Conservation (phyloP, 2,113 vertebrate genomes). For the Coptodon bakossiorum region DNA sequence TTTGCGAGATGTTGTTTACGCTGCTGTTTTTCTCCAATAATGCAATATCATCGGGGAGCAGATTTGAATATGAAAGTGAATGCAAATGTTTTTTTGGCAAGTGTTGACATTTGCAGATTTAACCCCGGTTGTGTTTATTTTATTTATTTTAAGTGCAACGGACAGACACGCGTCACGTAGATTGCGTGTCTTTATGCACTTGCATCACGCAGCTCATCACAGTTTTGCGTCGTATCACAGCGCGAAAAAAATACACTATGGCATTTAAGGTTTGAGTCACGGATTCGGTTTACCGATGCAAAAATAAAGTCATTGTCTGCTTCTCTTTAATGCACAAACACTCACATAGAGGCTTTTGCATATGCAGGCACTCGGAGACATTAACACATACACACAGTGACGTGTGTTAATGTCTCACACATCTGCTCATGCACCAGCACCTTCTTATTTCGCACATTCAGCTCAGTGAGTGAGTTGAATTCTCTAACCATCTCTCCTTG, state of each 20-base stretch:
- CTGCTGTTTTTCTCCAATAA: background rate
- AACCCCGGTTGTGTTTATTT: slow-evolving; percentile 31
- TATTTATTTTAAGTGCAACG: background rate
- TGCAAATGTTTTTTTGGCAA: slow-evolving; percentile 19
- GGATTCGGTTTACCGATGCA: background rate
- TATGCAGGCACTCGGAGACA: background rate
- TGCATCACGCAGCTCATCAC: background rate
- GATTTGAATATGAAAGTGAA: slow-evolving; percentile 47
- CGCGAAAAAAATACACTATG: background rate
- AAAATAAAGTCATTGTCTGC: background rate
- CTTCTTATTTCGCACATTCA: slow-evolving; percentile 21
- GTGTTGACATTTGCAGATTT: slow-evolving; percentile 33
- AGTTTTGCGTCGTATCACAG: background rate
- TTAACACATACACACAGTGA: background rate
- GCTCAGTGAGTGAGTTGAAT: slow-evolving; percentile 9
- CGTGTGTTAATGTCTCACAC: background rate
- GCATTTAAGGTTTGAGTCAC: background rate
- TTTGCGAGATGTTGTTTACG: slow-evolving; percentile 5
- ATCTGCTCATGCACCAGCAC: background rate
- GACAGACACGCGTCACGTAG: background rate
- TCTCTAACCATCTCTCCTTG: slow-evolving; percentile 28
- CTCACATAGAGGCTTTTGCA: background rate
- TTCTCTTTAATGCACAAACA: background rate
- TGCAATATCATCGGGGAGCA: background rate
- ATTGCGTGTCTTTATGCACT: background rate